Evolutionary conservation across 2,797 vertebrate genomes (phyloP), one percentile per base, ranked within the genome.

Genomic region (Acanthiza pusilla): DNA sequence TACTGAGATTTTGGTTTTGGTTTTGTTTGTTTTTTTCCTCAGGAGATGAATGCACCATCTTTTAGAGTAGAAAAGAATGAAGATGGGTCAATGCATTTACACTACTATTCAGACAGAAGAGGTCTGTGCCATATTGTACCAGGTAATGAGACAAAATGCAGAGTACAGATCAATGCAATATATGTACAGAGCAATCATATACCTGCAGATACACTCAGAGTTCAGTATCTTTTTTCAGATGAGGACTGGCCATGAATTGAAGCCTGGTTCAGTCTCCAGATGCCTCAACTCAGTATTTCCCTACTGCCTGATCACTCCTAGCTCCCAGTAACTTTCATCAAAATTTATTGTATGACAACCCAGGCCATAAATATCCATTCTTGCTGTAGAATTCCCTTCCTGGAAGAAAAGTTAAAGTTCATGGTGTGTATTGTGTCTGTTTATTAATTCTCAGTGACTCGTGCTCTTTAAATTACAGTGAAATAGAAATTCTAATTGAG

Each of bases 31-130:
- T 91, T 92, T 92, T 87, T 85, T 68, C 88, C 89, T 86, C 89
- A 98, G 98, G 97, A 98, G 89, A 98, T 98, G 97, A 98, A 98
- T 13, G 97, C 97, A 18, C 98, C 98, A 26, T 98, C 98, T 47
- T 98, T 98, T 82, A 97, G 98, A 63, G 97, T 98, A 89, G 98
- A 98, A 93, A 98, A 97, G 95, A 98, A 97, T 84, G 94, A 97
- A 73, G 97, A 98, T 7, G 97, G 98, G 29, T 97, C 97, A 40
- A 98, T 98, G 98, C 94, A 97, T 82, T 96, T 98, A 40, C 98
- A 98, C 89, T 98, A 98, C 92, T 98, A 98, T 85, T 98, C 98
- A 62, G 98, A 98, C 65, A 97, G 98, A 94, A 96, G 94, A 95
- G 98, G 98, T 48, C 96, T 98, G 48, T 98, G 97, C 93, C 98